These are phyloP conservation scores for Byasa hedistus DNA, from an alignment of 2,888 invertebrate species.

Conservation along the genomic window DNA sequence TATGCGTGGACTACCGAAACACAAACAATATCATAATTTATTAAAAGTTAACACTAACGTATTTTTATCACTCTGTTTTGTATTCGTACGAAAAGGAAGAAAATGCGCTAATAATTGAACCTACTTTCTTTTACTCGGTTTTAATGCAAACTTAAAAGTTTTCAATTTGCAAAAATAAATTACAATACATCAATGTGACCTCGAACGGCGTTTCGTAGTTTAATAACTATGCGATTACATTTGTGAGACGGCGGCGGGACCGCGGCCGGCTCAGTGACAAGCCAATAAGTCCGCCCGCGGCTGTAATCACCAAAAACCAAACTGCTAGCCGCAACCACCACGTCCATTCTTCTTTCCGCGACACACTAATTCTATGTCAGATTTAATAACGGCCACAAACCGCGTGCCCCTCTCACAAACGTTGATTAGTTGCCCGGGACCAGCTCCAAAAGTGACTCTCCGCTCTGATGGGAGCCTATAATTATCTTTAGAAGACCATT, in stretches of 20 bases:
- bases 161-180: neutral
- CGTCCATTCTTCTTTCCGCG: constrained; percentile 24
- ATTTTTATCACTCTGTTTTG: no score
- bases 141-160: no score
- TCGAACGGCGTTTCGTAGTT: constrained; percentile 9
- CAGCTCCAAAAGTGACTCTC: constrained; percentile 50
- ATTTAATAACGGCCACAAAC: constrained; percentile 19
- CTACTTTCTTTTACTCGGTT: no score
- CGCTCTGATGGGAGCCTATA: constrained; percentile 62
- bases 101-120: no score
- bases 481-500: constrained; percentile 74
- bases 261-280: constrained; percentile 14
- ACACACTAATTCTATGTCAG: constrained; percentile 31
- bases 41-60: no score
- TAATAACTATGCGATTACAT: constrained; percentile 12
- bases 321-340: constrained; percentile 19
- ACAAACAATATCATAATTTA: no score
- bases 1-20: no score
- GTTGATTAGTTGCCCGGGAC: constrained; percentile 64
- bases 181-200: neutral
- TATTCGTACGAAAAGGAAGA: no score
- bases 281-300: constrained; percentile 24
- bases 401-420: constrained; percentile 36
- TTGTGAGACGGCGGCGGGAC: constrained; percentile 6
- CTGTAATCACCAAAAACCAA: constrained; percentile 13